phyloP scores from a whole-genome alignment of 2,113 vertebrate species.

The Oryzias woworae region DNA sequence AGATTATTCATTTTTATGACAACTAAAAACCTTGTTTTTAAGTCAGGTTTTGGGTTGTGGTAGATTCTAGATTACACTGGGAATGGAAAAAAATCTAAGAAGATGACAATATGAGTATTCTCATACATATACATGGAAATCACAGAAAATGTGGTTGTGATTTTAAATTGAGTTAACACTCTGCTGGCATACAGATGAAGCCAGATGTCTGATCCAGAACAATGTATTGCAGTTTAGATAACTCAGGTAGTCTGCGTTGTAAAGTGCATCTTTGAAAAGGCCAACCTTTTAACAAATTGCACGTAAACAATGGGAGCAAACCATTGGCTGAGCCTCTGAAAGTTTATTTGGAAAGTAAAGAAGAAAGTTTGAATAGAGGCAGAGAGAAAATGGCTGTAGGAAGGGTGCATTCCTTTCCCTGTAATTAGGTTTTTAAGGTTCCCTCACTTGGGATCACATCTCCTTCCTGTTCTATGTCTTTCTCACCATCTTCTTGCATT shows the following conservation, averaged over 20 bases:
- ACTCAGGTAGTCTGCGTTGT: slow-evolving; percentile 64
- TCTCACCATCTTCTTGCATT: slow-evolving; percentile 9
- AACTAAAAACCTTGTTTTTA: too few species aligned
- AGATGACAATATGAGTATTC: too few species aligned
- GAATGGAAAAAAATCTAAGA: too few species aligned
- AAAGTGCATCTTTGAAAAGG: slow-evolving; percentile 57
- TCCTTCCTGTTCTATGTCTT: slow-evolving; percentile 26
- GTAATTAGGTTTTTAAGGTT: slow-evolving; percentile 54
- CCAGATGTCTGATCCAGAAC: slow-evolving; percentile 21
- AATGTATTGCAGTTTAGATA: slow-evolving; percentile 28
- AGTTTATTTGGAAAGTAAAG: slow-evolving; percentile 40
- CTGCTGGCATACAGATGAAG: slow-evolving; percentile 25
- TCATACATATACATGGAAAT: too few species aligned
- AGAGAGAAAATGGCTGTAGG: slow-evolving; percentile 14
- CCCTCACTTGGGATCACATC: slow-evolving; percentile 33
- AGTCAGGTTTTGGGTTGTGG: too few species aligned
- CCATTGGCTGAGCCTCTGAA: slow-evolving; percentile 48
- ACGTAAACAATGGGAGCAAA: slow-evolving; percentile 58
- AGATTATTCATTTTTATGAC: too few species aligned
- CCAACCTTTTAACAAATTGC: slow-evolving; percentile 58
- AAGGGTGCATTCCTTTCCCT: slow-evolving; percentile 56
- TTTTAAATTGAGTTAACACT: slow-evolving; percentile 14
- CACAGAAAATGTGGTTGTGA: too few species aligned
- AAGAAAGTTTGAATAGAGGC: slow-evolving; percentile 15
- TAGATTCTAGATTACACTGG: too few species aligned